Conservation (phyloP, 2,113 vertebrate genomes). For the Protobothrops flavoviridis region DNA sequence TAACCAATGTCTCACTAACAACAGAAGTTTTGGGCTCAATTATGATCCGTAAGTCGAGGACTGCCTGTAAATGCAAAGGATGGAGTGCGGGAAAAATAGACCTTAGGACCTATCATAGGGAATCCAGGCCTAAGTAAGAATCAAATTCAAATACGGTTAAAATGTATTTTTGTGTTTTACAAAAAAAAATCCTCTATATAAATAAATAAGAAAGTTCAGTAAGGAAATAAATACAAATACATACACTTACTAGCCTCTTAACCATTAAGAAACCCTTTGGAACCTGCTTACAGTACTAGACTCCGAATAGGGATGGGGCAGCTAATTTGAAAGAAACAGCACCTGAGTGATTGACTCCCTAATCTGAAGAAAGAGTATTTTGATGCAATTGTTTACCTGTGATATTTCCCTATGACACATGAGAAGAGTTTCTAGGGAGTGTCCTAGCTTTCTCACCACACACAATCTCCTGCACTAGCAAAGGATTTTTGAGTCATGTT, state of each 20-base stretch:
- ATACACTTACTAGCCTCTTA: not conserved
- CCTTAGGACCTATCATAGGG: not conserved
- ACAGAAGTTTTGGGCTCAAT: no score
- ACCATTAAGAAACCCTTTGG: not conserved
- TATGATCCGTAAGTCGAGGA: no score
- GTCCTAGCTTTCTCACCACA: not conserved
- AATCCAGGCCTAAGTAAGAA: not conserved
- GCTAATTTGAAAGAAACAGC: not conserved
- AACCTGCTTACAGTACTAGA: not conserved
- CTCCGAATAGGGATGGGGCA: not conserved
- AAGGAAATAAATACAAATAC: not conserved
- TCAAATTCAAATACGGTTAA: not conserved
- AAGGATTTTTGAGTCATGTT: not conserved
- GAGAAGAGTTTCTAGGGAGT: not conserved
- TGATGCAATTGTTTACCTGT: not conserved
- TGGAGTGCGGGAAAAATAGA: not conserved
- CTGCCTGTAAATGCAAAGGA: not conserved
- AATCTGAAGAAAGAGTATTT: not conserved
- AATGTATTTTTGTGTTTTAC: not conserved
- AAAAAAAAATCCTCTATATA: not conserved
- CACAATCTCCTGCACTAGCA: not conserved
- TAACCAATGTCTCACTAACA: no score
- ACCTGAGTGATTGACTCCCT: not conserved
- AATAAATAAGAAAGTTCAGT: not conserved
- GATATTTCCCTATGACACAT: not conserved